A percentile compares a stretch with the other conserved stretches of the same genome.
These are phyloP conservation scores for Hylaeus anthracinus DNA, from an alignment of 1,140 invertebrate genomes.

Conservation along the genomic window DNA sequence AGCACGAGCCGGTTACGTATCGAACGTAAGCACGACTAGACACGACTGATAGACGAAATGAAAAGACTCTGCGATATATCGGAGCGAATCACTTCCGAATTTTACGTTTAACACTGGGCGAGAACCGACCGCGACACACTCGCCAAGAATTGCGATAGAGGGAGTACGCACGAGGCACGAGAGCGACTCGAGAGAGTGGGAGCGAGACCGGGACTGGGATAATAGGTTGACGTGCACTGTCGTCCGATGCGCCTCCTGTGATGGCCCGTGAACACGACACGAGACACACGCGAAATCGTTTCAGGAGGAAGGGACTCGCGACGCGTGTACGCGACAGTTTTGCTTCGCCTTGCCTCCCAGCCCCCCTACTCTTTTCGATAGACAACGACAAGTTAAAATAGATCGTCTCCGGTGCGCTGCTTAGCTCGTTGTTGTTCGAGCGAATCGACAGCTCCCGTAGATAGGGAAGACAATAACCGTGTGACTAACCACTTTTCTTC, in stretches of 20 bases:
- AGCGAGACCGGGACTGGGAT: slow-evolving; percentile 36
- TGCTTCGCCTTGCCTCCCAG: slow-evolving; percentile 51
- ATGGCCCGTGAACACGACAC: slow-evolving; percentile 47
- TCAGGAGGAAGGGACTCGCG: slow-evolving; percentile 30
- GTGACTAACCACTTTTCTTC: not conserved
- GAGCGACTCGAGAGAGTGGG: slow-evolving; percentile 34
- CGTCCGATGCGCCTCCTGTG: slow-evolving; percentile 40
- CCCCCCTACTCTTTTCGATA: slow-evolving; percentile 32
- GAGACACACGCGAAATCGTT: slow-evolving; percentile 54
- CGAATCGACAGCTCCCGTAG: slow-evolving; percentile 28
- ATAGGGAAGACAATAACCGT: slow-evolving; percentile 21
- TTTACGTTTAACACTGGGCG: slow-evolving; percentile 21
- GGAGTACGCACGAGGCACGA: slow-evolving; percentile 44
- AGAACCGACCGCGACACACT: slow-evolving; percentile 43
- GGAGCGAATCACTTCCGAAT: slow-evolving; percentile 18
- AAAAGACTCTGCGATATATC: not conserved
- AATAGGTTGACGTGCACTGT: slow-evolving; percentile 49
- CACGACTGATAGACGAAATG: not conserved
- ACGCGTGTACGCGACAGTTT: slow-evolving; percentile 51
- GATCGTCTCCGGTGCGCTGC: slow-evolving; percentile 45
- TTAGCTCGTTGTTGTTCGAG: slow-evolving; percentile 17
- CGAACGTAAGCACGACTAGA: not conserved
- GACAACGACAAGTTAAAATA: slow-evolving; percentile 64
- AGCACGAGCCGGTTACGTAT: not conserved
- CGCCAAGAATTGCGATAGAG: slow-evolving; percentile 41